Percentiles rank a stretch among this genome's conserved stretches.
These are phyloP conservation scores for Lytechinus pictus DNA, from an alignment of 35 echinoderm and acorn worm species.

Conservation along the genomic window DNA sequence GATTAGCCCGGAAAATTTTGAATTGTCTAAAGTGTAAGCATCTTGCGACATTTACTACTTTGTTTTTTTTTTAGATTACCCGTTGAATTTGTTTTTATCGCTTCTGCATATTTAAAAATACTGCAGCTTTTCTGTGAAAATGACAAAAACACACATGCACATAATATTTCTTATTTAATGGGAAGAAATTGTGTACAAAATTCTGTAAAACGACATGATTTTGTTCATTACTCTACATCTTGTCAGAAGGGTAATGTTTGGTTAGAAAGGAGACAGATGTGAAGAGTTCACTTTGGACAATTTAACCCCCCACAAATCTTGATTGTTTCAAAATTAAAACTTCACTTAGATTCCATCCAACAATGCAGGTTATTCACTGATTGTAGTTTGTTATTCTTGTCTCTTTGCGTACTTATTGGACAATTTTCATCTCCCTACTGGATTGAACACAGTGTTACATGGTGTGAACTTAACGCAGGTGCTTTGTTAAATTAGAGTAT, in stretches of 20 bases:
- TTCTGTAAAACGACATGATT: conserved; percentile 23
- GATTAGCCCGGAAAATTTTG: background rate
- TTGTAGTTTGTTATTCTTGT: background rate
- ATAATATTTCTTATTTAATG: background rate
- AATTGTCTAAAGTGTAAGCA: background rate
- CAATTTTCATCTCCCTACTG: too few species aligned
- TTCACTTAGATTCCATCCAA: conserved; percentile 49
- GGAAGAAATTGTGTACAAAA: background rate
- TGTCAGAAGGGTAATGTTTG: background rate
- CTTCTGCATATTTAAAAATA: background rate
- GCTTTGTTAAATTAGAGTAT: too few species aligned
- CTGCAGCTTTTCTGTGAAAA: background rate
- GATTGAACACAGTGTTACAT: too few species aligned
- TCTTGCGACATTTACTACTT: background rate
- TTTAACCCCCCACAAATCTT: background rate
- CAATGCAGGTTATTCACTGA: background rate
- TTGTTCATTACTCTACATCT: background rate
- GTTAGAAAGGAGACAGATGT: background rate
- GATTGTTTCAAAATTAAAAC: conserved; percentile 38
- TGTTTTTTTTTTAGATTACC: background rate
- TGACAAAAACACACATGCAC: background rate
- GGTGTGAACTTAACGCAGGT: too few species aligned
- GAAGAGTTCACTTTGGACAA: conserved; percentile 5
- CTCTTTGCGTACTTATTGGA: background rate
- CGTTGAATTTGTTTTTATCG: background rate